Base-by-base conservation (phyloP, 1,140 invertebrate genomes). In the Drosophila equinoxialis region DNA sequence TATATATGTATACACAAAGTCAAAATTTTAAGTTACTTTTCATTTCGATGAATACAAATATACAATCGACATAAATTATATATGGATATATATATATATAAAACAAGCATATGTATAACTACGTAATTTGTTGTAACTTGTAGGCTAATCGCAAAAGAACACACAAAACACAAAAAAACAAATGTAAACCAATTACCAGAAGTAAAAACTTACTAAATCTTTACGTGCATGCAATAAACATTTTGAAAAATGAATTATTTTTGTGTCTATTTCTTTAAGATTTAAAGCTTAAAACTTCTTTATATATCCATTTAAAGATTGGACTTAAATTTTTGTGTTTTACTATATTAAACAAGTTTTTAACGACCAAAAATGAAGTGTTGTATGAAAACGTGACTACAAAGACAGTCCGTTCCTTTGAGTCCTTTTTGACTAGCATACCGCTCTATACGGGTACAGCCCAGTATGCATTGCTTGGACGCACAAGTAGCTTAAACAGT, bases 171-270 rank as follows among this genome's bases (percentile, higher is more conserved):
- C 64, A 60, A 61, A 73, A 81, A 57, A 59, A 26, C 30, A 64
- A 69, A 67, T 78, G 71, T 75, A 75, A 75, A 74, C 58, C 79
- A 67, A 81, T 51, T 68, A 78, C 66, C 48, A 74, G 39, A 71
- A 63, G 20, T 42, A 51, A 74, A 74, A 80, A 65, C 74, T 78
- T 83, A 77, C 79, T 83, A 72, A 89, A 82, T 83, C 66, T 83
- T 79, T 84, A 84, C 82, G 84, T 89, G 84, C 84, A 89, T 89
- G 84, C 84, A 89, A 89, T 89, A 84, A 89, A 89, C 69, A 35
- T 68, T 41, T 62, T 65, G 8, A 54, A 59, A 83, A 73, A 74
- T 23, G 42, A 74, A 73, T 45, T 33, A 63, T 37, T 0, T n/a
- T 58, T 23, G 23, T 1, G 20, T 48, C 1, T 26, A 10, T 37